Base-by-base conservation (phyloP, 1,140 invertebrate genomes). In the Pogonomyrmex barbatus region DNA sequence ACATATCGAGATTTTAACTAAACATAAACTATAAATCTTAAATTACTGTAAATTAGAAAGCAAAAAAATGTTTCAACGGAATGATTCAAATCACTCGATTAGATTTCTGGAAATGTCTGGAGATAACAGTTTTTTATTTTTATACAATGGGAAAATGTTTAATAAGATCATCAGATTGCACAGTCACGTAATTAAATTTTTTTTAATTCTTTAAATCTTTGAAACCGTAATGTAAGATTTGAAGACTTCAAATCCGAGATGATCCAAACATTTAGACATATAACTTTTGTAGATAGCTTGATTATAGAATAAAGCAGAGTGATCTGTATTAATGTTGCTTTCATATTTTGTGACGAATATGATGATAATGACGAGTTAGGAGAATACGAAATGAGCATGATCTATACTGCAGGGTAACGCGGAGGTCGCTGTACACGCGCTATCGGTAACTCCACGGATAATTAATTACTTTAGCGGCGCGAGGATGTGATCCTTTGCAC, bases 391-490 rank as follows among this genome's bases (percentile, higher is more conserved):
- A 81, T 36, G 42, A 60, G 79, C 79, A 50, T 73, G 79, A 82
- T 82, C 52, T 45, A 36, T 30, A 81, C 39, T 36, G 30, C 17
- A 30, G 6, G 6, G n/a, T 6, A 68, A 42, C 14, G 63, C 12
- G n/a, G 45, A 63, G 75, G 42, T 62, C 36, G 39, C 10, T 30
- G 6, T 54, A 30, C 60, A 30, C 36, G 63, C 79, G 54, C 42
- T 60, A 82, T 73, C 45, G 67, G 24, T 73, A 73, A 39, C 68
- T 75, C 30, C n/a, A 62, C 17, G 68, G 68, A 83, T 83, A 83
- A 83, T 83, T 83, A 75, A 83, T 83, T 73, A 83, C 79, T 83
- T 83, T 73, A 83, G 67, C 65, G 67, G 52, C 50, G 39, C 65
- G 52, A 82, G 79, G 54, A 83, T 75, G 68, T 60, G 79, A 75